phyloP scores from a whole-genome alignment of 2,888 invertebrate species.

The Epinotia demarniana region DNA sequence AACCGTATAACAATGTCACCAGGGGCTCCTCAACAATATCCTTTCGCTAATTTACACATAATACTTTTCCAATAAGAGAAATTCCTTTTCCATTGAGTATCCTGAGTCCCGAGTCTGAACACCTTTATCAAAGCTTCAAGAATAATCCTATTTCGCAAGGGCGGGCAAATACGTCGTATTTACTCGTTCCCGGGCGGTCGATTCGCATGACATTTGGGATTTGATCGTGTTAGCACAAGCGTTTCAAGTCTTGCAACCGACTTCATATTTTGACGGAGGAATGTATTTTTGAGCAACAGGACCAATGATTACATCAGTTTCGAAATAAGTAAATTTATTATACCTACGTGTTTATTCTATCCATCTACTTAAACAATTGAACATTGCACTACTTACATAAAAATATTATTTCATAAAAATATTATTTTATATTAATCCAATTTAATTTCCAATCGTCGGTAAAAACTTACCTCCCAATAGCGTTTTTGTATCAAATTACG shows the following conservation, averaged over 20 bases:
- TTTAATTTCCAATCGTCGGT: not conserved
- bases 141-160: constrained; percentile 45
- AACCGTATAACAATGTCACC: constrained; percentile 19
- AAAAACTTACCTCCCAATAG: not conserved
- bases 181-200: constrained; percentile 38
- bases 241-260: constrained; percentile 27
- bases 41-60: constrained; percentile 44
- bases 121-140: constrained; percentile 43
- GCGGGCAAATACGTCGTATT: constrained; percentile 43
- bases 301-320: not conserved
- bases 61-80: constrained; percentile 43
- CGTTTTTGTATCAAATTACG: not conserved
- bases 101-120: constrained; percentile 35
- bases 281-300: not conserved
- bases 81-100: constrained; percentile 42
- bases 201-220: constrained; percentile 43
- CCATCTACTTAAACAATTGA: too few relatives aligned
- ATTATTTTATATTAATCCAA: too few relatives aligned
- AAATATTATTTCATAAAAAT: too few relatives aligned
- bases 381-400: too few relatives aligned
- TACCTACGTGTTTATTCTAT: too few relatives aligned
- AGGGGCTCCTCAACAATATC: constrained; percentile 35
- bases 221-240: constrained; percentile 41
- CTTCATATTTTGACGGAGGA: constrained; percentile 3
- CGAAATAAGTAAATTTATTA: not conserved